phyloP scores from a whole-genome alignment of 2,113 vertebrate genomes.

The Mionectes macconnelli region DNA sequence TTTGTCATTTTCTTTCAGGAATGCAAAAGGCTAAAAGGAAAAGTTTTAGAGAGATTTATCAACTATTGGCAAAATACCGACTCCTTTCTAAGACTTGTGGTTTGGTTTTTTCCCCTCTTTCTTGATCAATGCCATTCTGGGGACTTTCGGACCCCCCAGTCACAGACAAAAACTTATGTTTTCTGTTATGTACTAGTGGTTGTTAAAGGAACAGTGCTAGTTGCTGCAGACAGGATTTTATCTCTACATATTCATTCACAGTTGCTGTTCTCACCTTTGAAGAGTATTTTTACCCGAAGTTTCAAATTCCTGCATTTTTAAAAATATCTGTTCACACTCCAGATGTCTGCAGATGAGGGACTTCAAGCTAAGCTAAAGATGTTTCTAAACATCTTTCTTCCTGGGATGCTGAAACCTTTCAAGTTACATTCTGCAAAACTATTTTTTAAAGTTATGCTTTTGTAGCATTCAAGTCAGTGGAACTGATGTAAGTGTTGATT shows the following conservation, averaged over 20 bases:
- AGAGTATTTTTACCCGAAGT: slow-evolving; percentile 1
- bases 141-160: not conserved
- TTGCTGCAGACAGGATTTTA: not conserved
- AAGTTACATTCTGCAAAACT: not conserved
- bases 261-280: slow-evolving; percentile 33
- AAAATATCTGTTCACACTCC: not conserved
- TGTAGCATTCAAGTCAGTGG: not conserved
- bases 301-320: slow-evolving; percentile 12
- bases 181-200: not conserved
- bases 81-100: not conserved
- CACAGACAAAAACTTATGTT: not conserved
- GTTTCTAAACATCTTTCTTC: slow-evolving; percentile 11
- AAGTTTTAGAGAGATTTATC: not conserved
- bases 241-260: slow-evolving; percentile 10
- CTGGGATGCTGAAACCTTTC: not conserved
- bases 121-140: not conserved
- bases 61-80: not conserved
- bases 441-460: not conserved
- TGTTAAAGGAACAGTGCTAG: not conserved
- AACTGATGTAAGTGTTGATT: not conserved
- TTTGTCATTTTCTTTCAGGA: not conserved
- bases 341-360: not conserved
- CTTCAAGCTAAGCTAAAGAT: not conserved
- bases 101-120: not conserved
- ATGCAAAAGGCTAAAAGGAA: not conserved